Evolutionary conservation across 2,797 vertebrate genomes (phyloP).

Genomic region (Microctenopoma steveboyesi): DNA sequence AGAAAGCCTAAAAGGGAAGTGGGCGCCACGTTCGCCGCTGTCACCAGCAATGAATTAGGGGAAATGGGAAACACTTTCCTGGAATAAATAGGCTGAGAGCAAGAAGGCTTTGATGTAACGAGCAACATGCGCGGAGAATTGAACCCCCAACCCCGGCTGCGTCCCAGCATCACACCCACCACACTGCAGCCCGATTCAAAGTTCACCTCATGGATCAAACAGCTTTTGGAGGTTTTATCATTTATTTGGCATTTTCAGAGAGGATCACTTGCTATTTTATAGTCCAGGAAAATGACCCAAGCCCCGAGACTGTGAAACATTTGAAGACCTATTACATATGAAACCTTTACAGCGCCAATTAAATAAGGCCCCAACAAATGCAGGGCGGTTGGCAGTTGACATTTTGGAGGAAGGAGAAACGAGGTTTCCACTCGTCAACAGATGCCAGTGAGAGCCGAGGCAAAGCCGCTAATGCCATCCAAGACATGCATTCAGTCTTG

Average conservation of each 20-base stretch:
- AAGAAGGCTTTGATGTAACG: slow-evolving; percentile 38
- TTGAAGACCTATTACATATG: slow-evolving; percentile 37
- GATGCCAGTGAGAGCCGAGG: slow-evolving; percentile 35
- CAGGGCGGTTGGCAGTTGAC: slow-evolving; percentile 51
- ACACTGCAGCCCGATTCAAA: not conserved
- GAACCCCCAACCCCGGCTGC: slow-evolving; percentile 14
- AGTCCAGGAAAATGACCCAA: slow-evolving; percentile 17
- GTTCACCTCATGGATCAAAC: not conserved
- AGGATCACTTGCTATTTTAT: not conserved
- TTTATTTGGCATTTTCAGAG: slow-evolving; percentile 24
- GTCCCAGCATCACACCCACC: slow-evolving; percentile 2
- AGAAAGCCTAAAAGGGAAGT: slow-evolving; percentile 23
- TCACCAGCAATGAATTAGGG: slow-evolving; percentile 55
- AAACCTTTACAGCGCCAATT: slow-evolving; percentile 57
- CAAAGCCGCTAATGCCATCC: slow-evolving; percentile 30
- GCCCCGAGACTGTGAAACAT: slow-evolving; percentile 27
- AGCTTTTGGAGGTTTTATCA: not conserved
- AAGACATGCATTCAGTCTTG: slow-evolving; percentile 28
- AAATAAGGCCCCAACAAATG: slow-evolving; percentile 52
- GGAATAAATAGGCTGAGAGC: slow-evolving; percentile 34
- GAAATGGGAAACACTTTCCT: slow-evolving; percentile 47
- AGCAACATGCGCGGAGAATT: slow-evolving; percentile 20
- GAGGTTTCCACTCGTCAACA: slow-evolving; percentile 39
- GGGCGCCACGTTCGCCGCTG: slow-evolving; percentile 53
- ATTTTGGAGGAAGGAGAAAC: slow-evolving; percentile 49